Evolutionary conservation across 2,113 vertebrate species (phyloP), one percentile per base, ranked within the genome.

Genomic region (Lynx canadensis): DNA sequence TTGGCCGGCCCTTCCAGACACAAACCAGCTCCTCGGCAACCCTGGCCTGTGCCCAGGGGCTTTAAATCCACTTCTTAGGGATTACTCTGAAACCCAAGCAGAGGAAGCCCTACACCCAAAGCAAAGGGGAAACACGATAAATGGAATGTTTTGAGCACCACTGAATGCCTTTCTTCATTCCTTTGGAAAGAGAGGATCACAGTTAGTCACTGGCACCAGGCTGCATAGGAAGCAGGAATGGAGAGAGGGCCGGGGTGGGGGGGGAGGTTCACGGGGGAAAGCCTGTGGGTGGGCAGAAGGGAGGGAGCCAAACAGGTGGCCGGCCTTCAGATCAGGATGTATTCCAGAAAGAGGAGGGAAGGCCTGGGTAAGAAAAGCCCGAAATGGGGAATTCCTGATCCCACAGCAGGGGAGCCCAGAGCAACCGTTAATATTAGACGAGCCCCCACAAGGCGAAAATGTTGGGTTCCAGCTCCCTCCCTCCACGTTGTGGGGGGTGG

Each of bases 201-300:
- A 8, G 4, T 31, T 31, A 16, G 5, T 45, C 15, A 31, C 0
- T 5, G 52, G 50, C 12, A 6, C 1, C 3, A 21, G 4, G 50
- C 36, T 7, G 23, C 41, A 23, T 6, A 16, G 29, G 15, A 29
- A 5, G 10, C 36, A 29, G 7, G 57, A 33, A 78, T 27, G 3
- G 0, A 12, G 27, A 31, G 0, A 23, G 27, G 38, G 9, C 4
- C 0, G 8, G 48, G 29, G 4, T 6, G 3, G 7, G 13, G 4
- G 14, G 10, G 13, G 63, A 55, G 66, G 15, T 45, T n/a, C 50
- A 3, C 21, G 7, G 5, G 29, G 36, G 73, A 45, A 50, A 4
- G 36, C 6, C 73, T n/a, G 9, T 7, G 29, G n/a, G 13, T 14
- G 36, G n/a, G 2, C 4, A 7, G 31, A 66, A 66, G 10, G 10